Evolutionary conservation across 2,797 vertebrate genomes (phyloP).

Genomic region (Peromyscus eremicus): DNA sequence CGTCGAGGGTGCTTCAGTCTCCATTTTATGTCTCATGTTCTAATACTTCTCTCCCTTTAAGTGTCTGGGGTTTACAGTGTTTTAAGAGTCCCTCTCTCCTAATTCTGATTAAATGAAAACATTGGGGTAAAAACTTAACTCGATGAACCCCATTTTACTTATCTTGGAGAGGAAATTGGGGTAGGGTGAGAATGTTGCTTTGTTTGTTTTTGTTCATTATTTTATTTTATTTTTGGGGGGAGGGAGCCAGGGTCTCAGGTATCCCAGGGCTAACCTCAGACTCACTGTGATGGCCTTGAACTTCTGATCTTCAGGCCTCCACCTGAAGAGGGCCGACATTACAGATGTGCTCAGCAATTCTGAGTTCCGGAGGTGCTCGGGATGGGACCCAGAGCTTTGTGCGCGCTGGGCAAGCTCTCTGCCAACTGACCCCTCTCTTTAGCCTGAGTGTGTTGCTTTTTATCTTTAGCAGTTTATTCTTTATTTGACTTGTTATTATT

Average conservation of each 20-base stretch:
- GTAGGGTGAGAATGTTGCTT: constrained; percentile 34
- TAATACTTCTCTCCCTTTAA: neutral
- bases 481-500: neutral
- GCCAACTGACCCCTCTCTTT: no score
- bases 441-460: no score
- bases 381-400: neutral
- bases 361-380: neutral
- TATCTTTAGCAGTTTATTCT: no score
- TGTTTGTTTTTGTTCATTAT: neutral
- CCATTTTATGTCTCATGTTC: neutral
- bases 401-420: no score
- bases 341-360: neutral
- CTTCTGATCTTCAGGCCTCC: neutral
- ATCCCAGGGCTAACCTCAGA: neutral
- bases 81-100: neutral
- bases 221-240: neutral
- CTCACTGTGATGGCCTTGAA: neutral
- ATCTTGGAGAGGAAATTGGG: neutral
- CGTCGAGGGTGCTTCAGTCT: neutral
- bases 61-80: neutral
- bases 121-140: neutral
- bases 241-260: no score
- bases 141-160: constrained; percentile 1
- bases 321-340: neutral
- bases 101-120: constrained; percentile 53